These are phyloP conservation scores for Chionoecetes opilio DNA, from an alignment of 1,140 invertebrate species.

Conservation along the genomic window DNA sequence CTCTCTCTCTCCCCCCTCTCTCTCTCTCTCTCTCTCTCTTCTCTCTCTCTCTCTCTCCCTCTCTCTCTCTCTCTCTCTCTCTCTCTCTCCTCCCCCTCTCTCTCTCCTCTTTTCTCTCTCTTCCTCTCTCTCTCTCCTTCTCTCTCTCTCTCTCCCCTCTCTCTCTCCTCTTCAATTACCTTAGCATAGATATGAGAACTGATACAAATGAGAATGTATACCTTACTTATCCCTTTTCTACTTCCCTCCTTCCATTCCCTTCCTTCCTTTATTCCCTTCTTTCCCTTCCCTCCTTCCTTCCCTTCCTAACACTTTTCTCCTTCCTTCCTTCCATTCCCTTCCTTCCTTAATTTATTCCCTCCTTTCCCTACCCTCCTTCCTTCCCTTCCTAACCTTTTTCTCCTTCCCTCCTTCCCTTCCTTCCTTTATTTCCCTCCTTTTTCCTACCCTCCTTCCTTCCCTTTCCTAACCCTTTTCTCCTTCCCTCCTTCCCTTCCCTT, in stretches of 20 bases:
- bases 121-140: background rate
- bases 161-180: background rate
- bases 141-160: background rate
- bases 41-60: background rate
- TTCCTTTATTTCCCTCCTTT: background rate
- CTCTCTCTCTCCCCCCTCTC: background rate
- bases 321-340: background rate
- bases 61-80: background rate
- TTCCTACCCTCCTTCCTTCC: background rate
- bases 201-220: too few species aligned
- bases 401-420: background rate
- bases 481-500: too few species aligned
- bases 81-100: background rate
- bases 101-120: background rate
- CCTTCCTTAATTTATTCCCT: too few species aligned
- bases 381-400: background rate
- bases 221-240: too few species aligned
- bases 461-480: background rate
- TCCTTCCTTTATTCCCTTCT: background rate
- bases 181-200: too few species aligned
- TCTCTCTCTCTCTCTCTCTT: slow-evolving; percentile 19
- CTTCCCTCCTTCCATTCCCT: too few species aligned
- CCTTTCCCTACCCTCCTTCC: background rate
- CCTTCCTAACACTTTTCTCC: background rate
- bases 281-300: background rate